A percentile compares a stretch with the other conserved stretches of the same genome.
These are phyloP conservation scores for Monarcha castaneiventris DNA, from an alignment of 2,113 vertebrate genomes.

Conservation along the genomic window DNA sequence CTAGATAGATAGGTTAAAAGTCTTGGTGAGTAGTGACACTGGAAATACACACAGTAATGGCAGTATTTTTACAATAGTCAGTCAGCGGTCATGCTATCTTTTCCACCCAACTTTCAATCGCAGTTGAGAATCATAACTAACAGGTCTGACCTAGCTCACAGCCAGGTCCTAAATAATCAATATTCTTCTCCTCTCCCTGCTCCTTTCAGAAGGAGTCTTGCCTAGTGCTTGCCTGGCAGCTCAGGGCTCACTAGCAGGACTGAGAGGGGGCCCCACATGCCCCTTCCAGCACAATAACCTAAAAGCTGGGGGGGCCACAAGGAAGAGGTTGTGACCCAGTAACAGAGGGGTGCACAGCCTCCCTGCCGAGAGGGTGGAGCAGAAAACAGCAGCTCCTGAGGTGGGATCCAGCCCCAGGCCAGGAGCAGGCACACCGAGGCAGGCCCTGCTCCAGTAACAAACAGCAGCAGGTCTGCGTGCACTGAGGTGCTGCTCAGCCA, in stretches of 20 bases:
- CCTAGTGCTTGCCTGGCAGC: not conserved
- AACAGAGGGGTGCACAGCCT: not conserved
- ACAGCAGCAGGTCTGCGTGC: not conserved
- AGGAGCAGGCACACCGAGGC: not conserved
- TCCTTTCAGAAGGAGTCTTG: not conserved
- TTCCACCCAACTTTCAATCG: not conserved
- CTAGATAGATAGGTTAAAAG: not conserved
- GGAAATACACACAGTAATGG: not conserved
- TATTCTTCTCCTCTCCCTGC: not conserved
- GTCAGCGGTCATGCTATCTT: not conserved
- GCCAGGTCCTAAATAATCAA: not conserved
- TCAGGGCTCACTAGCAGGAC: not conserved
- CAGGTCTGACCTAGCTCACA: not conserved
- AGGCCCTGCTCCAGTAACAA: not conserved
- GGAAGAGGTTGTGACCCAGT: not conserved
- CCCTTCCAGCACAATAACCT: not conserved
- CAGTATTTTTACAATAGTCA: not conserved
- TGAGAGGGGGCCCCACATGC: rapidly evolving
- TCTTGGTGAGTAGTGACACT: not conserved
- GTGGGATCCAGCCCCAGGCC: not conserved
- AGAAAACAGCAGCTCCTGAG: not conserved
- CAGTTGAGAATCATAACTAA: not conserved
- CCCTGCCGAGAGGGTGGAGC: not conserved
- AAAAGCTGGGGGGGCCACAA: not conserved
- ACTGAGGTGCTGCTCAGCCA: not conserved